Percentiles rank a stretch among this genome's conserved stretches.
Conservation (phyloP, 1,140 invertebrate genomes). For the Apis mellifera region Amel_HAv3.1 CM009938.2:5579501-5580000, state of each 20-base stretch:
- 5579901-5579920: too few species aligned
- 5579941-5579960: too few species aligned
- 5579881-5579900: too few species aligned
- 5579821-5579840: neutral
- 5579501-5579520: too few species aligned
- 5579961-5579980: too few species aligned
- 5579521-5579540: conserved; percentile 22
- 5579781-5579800: conserved; percentile 6
- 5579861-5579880: too few species aligned
- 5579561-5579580: neutral
- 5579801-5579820: neutral
- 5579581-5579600: neutral
- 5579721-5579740: conserved; percentile 4
- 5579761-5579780: neutral
- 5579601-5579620: too few species aligned
- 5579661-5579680: conserved; percentile 14
- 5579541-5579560: conserved; percentile 11
- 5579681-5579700: conserved; percentile 20
- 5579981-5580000: too few species aligned
- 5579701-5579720: neutral
- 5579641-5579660: conserved; percentile 1
- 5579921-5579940: too few species aligned
- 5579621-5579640: neutral
- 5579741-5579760: neutral
- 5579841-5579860: neutral